Conservation (phyloP, 2,888 invertebrate genomes). For the Alentia gelatinosa region DNA sequence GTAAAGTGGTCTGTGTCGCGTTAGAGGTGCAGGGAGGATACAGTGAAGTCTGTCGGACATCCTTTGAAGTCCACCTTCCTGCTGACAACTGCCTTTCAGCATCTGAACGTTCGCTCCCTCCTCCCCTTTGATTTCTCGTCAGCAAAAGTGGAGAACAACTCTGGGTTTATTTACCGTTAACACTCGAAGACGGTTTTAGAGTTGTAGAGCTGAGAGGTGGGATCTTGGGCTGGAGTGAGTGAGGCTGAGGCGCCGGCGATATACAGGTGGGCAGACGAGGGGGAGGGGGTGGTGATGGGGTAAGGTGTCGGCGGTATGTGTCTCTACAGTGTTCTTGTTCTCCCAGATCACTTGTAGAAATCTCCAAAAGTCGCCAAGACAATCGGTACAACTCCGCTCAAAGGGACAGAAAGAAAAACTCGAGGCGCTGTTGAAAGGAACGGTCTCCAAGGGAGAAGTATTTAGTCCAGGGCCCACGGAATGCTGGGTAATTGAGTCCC, state of each 20-base stretch:
- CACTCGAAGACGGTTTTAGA: no score
- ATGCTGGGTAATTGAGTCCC: slow-evolving; percentile 2
- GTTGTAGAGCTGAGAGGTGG: no score
- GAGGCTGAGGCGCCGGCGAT: not conserved
- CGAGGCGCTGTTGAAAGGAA: not conserved
- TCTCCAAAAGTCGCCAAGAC: slow-evolving; percentile 10
- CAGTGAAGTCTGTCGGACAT: not conserved
- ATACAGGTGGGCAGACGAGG: not conserved
- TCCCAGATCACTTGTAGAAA: not conserved
- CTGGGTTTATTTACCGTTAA: not conserved
- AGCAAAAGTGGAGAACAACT: not conserved
- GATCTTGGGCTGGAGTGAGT: no score
- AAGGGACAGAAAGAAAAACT: not conserved
- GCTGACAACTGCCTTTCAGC: not conserved
- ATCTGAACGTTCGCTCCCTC: not conserved
- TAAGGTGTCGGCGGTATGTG: not conserved
- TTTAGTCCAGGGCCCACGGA: not conserved
- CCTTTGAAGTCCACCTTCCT: not conserved
- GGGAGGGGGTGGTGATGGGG: not conserved
- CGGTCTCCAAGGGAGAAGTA: not conserved
- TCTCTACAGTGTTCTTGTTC: not conserved
- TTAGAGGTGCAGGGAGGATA: not conserved
- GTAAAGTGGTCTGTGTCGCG: not conserved
- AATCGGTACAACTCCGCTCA: not conserved
- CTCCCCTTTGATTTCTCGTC: not conserved